Evolutionary conservation across 2,113 vertebrate genomes (phyloP), one percentile per base, ranked within the genome.

Genomic region (Donacobius atricapilla): DNA sequence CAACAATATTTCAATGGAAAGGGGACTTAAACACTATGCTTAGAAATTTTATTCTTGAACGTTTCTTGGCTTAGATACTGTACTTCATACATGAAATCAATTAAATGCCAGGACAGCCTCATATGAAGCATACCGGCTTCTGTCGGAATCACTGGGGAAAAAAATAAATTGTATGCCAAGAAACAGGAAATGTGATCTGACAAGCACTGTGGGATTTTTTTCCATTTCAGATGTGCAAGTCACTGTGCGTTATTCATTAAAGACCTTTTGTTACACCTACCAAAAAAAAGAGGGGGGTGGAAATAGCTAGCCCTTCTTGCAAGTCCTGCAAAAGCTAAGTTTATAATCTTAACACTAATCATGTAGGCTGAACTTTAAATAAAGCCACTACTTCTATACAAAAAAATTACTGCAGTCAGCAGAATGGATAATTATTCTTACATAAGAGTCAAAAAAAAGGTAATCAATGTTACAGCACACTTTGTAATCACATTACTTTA

Each of bases 41-140:
- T 61, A 88, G 48, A 87, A 89, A 91, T 96, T 96, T 93, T 47
- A 81, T 85, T 94, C 68, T 93, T 91, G 50, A 95, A 77, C 89
- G 40, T 89, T 91, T 87, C 70, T 91, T 83, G 60, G 84, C 76
- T 84, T 53, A 40, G 3, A 17, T 33, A 80, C n/a, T 81, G 40
- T 48, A 72, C 30, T 95, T 92, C 61, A 90, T 83, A 96, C 33
- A 87, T 73, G 40, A 93, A 95, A 94, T 77, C 42, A 85, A 84
- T 95, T 53, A 96, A 37, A 94, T 90, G 77, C 76, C 51, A 94
- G 42, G 64, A 83, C n/a, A 60, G 39, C 28, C 65, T 92, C n/a
- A 73, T 7, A 94, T 44, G 73, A 97, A 63, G 47, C 48, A 87
- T 7, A 50, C 27, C 84, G 78, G 84, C 71, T 91, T 91, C 79